These are phyloP conservation scores for Thalassaphorura encarpata DNA, from an alignment of 1,140 invertebrate genomes.

Conservation along the genomic window DNA sequence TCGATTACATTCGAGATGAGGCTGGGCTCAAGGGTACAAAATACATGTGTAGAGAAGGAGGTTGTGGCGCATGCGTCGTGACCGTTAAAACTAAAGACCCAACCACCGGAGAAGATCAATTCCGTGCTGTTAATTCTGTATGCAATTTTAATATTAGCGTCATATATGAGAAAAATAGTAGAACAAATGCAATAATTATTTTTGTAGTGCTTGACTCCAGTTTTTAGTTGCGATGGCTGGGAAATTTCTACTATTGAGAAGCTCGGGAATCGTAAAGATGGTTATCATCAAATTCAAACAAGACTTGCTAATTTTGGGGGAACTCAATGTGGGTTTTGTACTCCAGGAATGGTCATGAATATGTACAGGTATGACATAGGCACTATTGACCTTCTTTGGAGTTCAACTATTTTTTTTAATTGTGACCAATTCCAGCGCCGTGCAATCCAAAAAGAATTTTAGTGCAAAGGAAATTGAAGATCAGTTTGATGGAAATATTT, in stretches of 20 bases:
- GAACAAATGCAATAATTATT: neutral
- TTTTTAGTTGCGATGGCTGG: conserved; percentile 57
- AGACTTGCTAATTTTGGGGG: conserved; percentile 57
- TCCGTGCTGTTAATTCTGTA: conserved; percentile 35
- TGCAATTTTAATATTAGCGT: too few species aligned
- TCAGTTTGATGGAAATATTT: conserved; percentile 40
- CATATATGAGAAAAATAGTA: neutral
- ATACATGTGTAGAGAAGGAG: conserved; percentile 52
- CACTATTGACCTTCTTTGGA: neutral
- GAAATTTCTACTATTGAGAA: conserved; percentile 45
- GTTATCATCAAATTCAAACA: conserved; percentile 56
- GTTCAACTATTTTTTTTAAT: neutral
- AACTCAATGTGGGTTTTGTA: conserved; percentile 5
- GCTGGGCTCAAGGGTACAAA: conserved; percentile 52
- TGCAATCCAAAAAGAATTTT: neutral
- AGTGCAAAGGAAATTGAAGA: conserved; percentile 34
- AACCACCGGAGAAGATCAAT: conserved; percentile 18
- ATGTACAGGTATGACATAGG: conserved; percentile 39
- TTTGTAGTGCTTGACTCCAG: conserved; percentile 31
- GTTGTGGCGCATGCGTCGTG: conserved; percentile 43
- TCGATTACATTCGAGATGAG: conserved; percentile 14
- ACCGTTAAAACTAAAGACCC: conserved; percentile 35
- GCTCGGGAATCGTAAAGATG: conserved; percentile 56
- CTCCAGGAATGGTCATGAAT: conserved; percentile 36
- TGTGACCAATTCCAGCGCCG: too few species aligned